Percentiles rank a stretch among this genome's conserved stretches.
Evolutionary conservation across 53 echinoderm and acorn worm genomes (phyloP).

Genomic region (Zoroaster sp.): DNA sequence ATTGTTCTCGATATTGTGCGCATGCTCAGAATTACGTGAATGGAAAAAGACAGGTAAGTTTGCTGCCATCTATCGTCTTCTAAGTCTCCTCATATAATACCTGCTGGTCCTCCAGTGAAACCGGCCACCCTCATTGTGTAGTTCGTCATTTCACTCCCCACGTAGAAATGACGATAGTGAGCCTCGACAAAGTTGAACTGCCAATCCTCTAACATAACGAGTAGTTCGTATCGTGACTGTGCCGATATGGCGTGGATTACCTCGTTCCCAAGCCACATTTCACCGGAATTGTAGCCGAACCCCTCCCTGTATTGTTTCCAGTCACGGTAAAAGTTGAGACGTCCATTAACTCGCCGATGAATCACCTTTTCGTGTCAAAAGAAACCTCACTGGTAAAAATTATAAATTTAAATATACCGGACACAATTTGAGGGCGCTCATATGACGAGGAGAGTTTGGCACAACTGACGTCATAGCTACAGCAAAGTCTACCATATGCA

Average conservation of each 20-base stretch:
- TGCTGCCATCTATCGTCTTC: too few species aligned
- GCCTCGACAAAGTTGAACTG: conserved; percentile 63
- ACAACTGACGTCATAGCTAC: too few species aligned
- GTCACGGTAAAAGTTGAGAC: conserved; percentile 72
- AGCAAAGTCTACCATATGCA: too few species aligned
- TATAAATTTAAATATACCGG: too few species aligned
- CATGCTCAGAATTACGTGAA: too few species aligned
- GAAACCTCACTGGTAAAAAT: too few species aligned
- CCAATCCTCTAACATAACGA: conserved; percentile 82
- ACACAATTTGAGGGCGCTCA: too few species aligned
- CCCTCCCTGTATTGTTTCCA: conserved; percentile 81
- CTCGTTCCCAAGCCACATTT: conserved; percentile 91
- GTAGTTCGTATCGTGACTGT: conserved; percentile 78
- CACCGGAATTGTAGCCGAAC: conserved; percentile 79
- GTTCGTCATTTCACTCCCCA: conserved; percentile 77
- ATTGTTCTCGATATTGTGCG: too few species aligned
- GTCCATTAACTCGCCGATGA: conserved; percentile 81
- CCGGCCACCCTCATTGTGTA: conserved; percentile 78
- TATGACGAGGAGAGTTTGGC: too few species aligned
- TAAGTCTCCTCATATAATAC: not conserved
- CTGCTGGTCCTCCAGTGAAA: conserved; percentile 47
- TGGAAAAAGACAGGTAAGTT: too few species aligned
- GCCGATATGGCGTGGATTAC: conserved; percentile 73
- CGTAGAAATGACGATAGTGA: conserved; percentile 68
- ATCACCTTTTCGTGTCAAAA: too few species aligned